Conservation (phyloP, 2,797 vertebrate species). For the Ctenosaura bakeri region DNA sequence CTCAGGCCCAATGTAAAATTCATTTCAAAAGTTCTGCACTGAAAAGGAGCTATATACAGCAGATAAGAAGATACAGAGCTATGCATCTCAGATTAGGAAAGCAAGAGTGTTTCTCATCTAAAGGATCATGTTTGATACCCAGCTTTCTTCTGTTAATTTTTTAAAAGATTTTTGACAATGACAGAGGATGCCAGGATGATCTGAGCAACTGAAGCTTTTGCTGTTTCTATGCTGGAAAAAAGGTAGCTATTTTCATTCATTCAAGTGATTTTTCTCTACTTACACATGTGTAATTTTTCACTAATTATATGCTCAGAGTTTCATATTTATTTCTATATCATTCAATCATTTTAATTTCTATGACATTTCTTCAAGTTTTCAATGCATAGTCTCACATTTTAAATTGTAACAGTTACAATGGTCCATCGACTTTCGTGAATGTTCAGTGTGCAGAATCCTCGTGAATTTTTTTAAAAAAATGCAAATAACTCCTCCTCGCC, state of each 20-base stretch:
- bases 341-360: neutral
- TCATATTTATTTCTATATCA: neutral
- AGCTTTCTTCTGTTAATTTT: neutral
- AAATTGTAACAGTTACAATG: neutral
- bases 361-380: neutral
- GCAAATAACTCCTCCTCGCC: no score
- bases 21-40: neutral
- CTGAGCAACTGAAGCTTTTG: neutral
- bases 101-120: neutral
- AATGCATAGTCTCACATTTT: neutral
- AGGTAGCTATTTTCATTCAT: no score
- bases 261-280: no score
- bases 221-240: neutral
- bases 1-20: neutral
- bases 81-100: neutral
- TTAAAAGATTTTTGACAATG: neutral
- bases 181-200: neutral
- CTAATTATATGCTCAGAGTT: neutral
- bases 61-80: neutral
- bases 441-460: no score
- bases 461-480: no score
- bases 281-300: neutral
- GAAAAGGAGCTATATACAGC: neutral
- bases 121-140: neutral
- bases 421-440: no score